These are phyloP conservation scores for Scaptomyza graminum DNA, from an alignment of 1,140 invertebrate genomes.

Conservation along the genomic window DNA sequence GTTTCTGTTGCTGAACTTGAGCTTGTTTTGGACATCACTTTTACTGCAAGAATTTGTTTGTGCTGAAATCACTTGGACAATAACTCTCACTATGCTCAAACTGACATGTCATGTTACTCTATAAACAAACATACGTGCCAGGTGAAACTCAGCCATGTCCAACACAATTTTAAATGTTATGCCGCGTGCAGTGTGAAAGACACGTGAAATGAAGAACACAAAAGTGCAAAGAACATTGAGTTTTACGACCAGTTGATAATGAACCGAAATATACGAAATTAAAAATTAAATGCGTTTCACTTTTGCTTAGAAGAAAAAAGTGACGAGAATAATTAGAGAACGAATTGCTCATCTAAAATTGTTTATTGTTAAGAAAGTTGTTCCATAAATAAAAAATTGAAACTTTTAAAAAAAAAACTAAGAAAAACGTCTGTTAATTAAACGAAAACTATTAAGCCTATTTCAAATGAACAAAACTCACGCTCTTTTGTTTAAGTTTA, in stretches of 20 bases:
- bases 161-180: slow-evolving; percentile 20
- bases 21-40: slow-evolving; percentile 54
- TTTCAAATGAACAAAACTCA: too few relatives aligned
- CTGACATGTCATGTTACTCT: slow-evolving; percentile 71
- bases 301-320: neutral
- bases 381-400: too few relatives aligned
- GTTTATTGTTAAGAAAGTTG: too few relatives aligned
- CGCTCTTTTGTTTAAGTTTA: too few relatives aligned
- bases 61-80: slow-evolving; percentile 27
- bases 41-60: slow-evolving; percentile 70
- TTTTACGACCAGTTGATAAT: neutral
- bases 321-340: too few relatives aligned
- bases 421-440: too few relatives aligned
- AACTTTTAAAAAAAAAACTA: too few relatives aligned
- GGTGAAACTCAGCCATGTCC: slow-evolving; percentile 42
- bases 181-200: neutral
- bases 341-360: too few relatives aligned
- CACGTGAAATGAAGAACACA: slow-evolving; percentile 38
- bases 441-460: too few relatives aligned
- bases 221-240: slow-evolving; percentile 2
- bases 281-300: neutral
- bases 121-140: slow-evolving; percentile 19
- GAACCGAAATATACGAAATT: neutral
- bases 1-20: slow-evolving; percentile 47
- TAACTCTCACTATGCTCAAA: slow-evolving; percentile 52